Percentiles rank a stretch among this genome's conserved stretches.
Evolutionary conservation across 2,888 invertebrate genomes (phyloP).

Genomic region (Pseudolycoriella hygida): DNA sequence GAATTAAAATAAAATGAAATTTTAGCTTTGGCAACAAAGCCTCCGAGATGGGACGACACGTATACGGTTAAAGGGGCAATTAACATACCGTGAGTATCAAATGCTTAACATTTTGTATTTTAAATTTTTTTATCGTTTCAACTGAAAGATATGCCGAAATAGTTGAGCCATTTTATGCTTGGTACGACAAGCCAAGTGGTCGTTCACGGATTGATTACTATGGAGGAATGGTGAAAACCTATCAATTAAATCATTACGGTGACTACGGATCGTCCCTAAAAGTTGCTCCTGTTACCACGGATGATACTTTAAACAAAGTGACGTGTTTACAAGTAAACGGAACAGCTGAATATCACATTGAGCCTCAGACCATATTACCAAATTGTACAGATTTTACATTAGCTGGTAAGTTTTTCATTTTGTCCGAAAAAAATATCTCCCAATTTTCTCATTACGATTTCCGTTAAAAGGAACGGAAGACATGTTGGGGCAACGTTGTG

Average conservation of each 20-base stretch:
- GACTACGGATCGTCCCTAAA: constrained; percentile 57
- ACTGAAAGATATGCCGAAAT: constrained; percentile 92
- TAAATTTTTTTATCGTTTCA: too few species aligned
- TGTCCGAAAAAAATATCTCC: too few species aligned
- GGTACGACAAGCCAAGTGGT: constrained; percentile 57
- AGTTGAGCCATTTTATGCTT: constrained; percentile 77
- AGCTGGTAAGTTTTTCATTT: constrained; percentile 27
- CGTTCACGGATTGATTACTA: constrained; percentile 88
- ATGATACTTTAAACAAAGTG: constrained; percentile 41
- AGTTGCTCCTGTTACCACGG: constrained; percentile 68
- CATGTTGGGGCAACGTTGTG: constrained; percentile 48
- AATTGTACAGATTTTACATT: constrained; percentile 56
- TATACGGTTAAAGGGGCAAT: constrained; percentile 64
- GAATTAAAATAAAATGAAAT: neutral
- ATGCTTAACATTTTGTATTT: too few species aligned
- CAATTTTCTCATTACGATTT: neutral
- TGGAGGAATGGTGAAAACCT: constrained; percentile 86
- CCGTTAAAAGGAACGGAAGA: constrained; percentile 40
- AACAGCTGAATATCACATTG: constrained; percentile 36
- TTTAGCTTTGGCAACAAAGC: constrained; percentile 21
- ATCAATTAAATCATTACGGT: constrained; percentile 47
- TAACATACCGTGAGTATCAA: too few species aligned
- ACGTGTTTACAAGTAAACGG: constrained; percentile 79
- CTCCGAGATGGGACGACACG: constrained; percentile 48
- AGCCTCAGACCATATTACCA: constrained; percentile 64